A percentile compares a stretch with the other conserved stretches of the same genome.
These are phyloP conservation scores for Phylloscopus collybita DNA, from an alignment of 2,797 vertebrate genomes.

Conservation along the genomic window DNA sequence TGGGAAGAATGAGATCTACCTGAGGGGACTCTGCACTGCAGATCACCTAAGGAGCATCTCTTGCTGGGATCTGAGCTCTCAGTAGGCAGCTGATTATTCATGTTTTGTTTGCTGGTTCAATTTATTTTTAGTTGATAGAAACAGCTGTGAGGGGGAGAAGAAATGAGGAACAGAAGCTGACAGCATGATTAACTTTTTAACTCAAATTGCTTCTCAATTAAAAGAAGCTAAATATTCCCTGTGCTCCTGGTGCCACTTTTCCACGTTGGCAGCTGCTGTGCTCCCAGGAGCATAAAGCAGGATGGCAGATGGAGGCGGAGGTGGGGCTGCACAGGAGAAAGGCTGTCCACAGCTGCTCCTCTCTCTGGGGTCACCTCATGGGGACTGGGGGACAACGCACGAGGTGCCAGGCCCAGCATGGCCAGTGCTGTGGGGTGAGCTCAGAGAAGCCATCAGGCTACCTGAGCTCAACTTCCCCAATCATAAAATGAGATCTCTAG, in stretches of 20 bases:
- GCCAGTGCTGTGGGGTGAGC: fast-evolving
- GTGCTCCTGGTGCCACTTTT: neutral
- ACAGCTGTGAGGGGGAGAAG: constrained; percentile 50
- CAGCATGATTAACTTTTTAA: constrained; percentile 5
- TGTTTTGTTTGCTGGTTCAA: neutral
- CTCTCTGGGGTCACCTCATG: fast-evolving
- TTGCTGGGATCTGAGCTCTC: neutral
- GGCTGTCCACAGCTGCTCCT: neutral
- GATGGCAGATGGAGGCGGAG: fast-evolving
- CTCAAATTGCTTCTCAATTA: neutral
- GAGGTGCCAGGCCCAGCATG: neutral
- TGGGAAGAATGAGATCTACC: neutral
- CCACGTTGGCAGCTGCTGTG: neutral
- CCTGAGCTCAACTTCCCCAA: neutral
- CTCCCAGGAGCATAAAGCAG: neutral
- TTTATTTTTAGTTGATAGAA: constrained; percentile 51
- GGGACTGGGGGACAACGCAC: fast-evolving
- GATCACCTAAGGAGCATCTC: neutral
- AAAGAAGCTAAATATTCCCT: constrained; percentile 16
- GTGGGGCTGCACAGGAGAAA: neutral
- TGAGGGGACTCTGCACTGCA: neutral
- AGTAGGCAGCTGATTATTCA: neutral
- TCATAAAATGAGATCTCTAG: neutral
- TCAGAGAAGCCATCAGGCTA: neutral
- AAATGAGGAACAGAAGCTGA: constrained; percentile 19